These are phyloP conservation scores for Teleopsis dalmanni DNA, from an alignment of 1,140 invertebrate genomes.

Conservation along the genomic window DNA sequence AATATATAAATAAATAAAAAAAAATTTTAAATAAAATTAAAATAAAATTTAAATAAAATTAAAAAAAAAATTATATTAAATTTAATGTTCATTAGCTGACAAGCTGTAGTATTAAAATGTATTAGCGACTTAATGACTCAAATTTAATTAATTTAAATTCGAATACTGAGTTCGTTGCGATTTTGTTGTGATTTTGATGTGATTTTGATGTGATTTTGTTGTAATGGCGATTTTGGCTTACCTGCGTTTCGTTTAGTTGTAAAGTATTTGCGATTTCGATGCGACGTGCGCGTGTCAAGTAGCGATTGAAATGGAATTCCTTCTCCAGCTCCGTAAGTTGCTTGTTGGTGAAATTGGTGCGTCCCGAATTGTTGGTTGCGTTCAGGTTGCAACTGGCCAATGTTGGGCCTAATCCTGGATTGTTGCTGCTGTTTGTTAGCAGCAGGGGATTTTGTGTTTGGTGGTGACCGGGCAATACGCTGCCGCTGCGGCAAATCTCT, in stretches of 20 bases:
- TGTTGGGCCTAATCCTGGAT: background rate
- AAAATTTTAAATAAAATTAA: background rate
- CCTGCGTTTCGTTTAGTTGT: constrained; percentile 94
- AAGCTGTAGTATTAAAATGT: too few relatives aligned
- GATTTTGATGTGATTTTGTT: background rate
- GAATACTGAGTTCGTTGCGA: too few relatives aligned
- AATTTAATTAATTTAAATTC: too few relatives aligned
- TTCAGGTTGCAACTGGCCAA: constrained; percentile 23
- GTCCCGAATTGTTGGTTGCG: constrained; percentile 69
- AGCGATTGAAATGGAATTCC: constrained; percentile 99
- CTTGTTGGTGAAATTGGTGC: constrained; percentile 98
- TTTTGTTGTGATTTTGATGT: background rate
- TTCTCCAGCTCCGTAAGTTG: constrained; percentile 98
- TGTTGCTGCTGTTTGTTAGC: constrained; percentile 12
- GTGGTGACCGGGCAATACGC: constrained; percentile 9
- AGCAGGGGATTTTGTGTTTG: constrained; percentile 46
- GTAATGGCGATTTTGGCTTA: constrained; percentile 33
- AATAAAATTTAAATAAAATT: background rate
- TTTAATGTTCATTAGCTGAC: too few relatives aligned
- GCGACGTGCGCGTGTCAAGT: constrained; percentile 88
- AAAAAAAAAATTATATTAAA: background rate
- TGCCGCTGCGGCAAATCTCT: constrained; percentile 34
- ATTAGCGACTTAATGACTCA: too few relatives aligned
- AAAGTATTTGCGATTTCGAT: constrained; percentile 96
- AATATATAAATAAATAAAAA: too few relatives aligned